Evolutionary conservation across 2,888 invertebrate species (phyloP), one percentile per base, ranked within the genome.

Genomic region (Cheiracanthium punctorium): DNA sequence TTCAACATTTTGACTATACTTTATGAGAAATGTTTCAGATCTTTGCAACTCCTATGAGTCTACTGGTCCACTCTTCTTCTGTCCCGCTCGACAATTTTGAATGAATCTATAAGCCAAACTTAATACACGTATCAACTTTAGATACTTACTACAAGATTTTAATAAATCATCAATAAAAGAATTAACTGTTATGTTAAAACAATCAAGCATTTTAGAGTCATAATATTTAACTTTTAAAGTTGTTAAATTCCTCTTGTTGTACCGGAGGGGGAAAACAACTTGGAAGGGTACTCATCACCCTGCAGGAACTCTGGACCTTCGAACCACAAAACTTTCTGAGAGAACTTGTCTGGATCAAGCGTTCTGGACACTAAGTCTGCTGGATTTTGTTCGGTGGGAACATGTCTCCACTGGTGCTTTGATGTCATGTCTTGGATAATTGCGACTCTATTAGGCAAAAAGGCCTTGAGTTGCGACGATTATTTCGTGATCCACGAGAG

Each of bases 331-430:
- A n/a, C 8, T 1, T 1, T 4, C 17, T 48, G 2, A 4, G 8
- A n/a, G 30, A 90, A 52, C 48, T 89, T 81, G 1, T 37, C 52
- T 14, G 82, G 41, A 58, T 20, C 10, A n/a, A n/a, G n/a, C n/a
- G n/a, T n/a, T n/a, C n/a, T n/a, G n/a, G n/a, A n/a, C n/a, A n/a
- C n/a, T n/a, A 0, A 58, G 10, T 58, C 0, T 20, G 1, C 20
- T 0, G 58, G 20, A 58, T 58, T 20, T 14, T 1, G n/a, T 20
- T 58, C 20, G 2, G 8, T 0, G 20, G 58, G 20, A 14, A 58
- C 14, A 1, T 58, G 14, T 0, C 58, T 0, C 1, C 58, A 58
- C 20, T 58, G 58, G n/a, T n/a, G n/a, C n/a, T n/a, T n/a, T 43
- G 10, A 17, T 43, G 1, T 43, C 43, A 43, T 14, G 43, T 58